Conservation (phyloP, 1,140 invertebrate species). For the Steinernema khuongi region DNA sequence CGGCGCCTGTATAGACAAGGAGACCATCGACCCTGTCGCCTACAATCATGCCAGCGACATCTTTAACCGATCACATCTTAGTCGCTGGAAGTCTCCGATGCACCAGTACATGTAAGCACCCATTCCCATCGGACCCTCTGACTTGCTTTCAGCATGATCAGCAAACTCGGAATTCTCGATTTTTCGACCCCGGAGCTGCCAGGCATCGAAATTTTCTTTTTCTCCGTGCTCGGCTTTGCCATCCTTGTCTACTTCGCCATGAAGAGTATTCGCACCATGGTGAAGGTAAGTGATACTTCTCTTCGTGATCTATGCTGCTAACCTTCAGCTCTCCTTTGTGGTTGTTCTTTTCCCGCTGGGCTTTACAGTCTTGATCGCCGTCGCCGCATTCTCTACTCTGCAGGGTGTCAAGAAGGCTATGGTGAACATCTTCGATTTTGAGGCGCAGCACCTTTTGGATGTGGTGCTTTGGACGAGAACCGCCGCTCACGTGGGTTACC, state of each 20-base stretch:
- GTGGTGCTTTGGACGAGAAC: background rate
- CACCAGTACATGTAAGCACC: constrained; percentile 7
- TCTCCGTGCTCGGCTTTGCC: background rate
- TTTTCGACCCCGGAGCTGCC: background rate
- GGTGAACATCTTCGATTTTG: background rate
- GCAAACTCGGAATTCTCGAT: background rate
- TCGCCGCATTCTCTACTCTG: background rate
- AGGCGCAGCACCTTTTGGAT: background rate
- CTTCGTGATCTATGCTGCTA: background rate
- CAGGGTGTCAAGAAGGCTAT: background rate
- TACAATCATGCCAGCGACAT: background rate
- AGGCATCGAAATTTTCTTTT: background rate
- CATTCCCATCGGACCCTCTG: background rate
- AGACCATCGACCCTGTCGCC: background rate
- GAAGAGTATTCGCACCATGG: background rate
- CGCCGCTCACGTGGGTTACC: background rate
- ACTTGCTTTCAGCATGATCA: background rate
- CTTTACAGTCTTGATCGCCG: background rate
- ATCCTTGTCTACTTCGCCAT: background rate
- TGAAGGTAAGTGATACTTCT: background rate
- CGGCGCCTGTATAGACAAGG: background rate
- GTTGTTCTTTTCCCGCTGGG: background rate
- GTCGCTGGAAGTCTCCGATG: background rate
- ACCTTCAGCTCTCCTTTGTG: background rate
- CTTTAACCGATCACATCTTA: background rate